phyloP scores from a whole-genome alignment of 1,140 invertebrate genomes.

The Oryctes rhinoceros region DNA sequence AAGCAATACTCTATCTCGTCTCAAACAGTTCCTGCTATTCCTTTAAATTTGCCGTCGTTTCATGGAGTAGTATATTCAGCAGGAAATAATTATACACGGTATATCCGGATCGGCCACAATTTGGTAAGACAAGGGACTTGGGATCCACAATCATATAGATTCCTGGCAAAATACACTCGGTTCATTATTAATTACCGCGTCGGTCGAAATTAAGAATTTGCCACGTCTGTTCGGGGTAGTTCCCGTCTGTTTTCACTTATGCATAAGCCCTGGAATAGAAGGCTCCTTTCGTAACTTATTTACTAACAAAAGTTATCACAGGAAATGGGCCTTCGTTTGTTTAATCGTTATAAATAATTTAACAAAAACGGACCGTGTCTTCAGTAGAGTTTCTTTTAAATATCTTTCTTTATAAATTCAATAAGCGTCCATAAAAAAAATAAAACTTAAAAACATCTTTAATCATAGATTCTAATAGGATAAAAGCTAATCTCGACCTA shows the following conservation, averaged over 20 bases:
- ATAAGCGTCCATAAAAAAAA: not conserved
- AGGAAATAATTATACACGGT: slow-evolving; percentile 13
- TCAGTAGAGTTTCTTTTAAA: no score
- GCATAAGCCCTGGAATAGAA: not conserved
- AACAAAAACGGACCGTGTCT: not conserved
- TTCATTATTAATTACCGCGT: slow-evolving; percentile 20
- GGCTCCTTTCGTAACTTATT: not conserved
- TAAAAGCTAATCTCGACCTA: slow-evolving; percentile 1
- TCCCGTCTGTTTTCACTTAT: not conserved
- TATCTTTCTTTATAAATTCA: no score
- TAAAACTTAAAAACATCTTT: not conserved
- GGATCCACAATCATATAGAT: slow-evolving; percentile 21
- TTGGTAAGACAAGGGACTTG: not conserved
- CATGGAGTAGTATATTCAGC: slow-evolving; percentile 7
- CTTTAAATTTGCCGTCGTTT: not conserved
- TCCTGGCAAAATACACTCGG: slow-evolving; percentile 7
- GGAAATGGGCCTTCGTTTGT: not conserved
- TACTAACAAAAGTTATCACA: not conserved
- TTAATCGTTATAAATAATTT: not conserved
- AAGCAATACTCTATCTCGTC: not conserved
- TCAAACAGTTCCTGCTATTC: not conserved
- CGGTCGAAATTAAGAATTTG: slow-evolving; percentile 21
- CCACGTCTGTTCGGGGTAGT: no score
- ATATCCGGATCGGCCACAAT: slow-evolving; percentile 1
- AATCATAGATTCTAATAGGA: not conserved